Percentiles rank a stretch among this genome's conserved stretches.
These are phyloP conservation scores for Hippocampus kuda DNA, from an alignment of 2,797 vertebrate species.

Conservation along the genomic window DNA sequence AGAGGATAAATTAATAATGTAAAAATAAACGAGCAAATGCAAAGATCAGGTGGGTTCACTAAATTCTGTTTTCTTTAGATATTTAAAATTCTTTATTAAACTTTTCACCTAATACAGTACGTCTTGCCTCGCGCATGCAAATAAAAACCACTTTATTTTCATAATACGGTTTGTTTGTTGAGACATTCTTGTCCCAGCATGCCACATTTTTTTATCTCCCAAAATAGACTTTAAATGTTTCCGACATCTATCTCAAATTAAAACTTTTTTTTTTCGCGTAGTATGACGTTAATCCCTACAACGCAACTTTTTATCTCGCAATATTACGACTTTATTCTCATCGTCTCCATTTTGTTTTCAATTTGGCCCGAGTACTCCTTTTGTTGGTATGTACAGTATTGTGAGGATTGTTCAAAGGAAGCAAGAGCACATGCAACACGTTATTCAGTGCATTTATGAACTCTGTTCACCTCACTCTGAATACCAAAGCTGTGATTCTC, in stretches of 20 bases:
- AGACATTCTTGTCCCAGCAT: constrained; percentile 11
- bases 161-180: background rate
- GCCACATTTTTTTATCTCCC: constrained; percentile 15
- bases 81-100: too few relatives aligned
- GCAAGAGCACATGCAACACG: constrained; percentile 21
- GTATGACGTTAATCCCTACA: background rate
- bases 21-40: too few relatives aligned
- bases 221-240: background rate
- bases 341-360: background rate
- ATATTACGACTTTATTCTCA: background rate
- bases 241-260: background rate
- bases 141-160: background rate
- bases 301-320: background rate
- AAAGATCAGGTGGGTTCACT: too few relatives aligned
- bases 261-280: background rate
- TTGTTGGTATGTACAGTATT: background rate
- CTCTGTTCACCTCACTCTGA: constrained; percentile 38
- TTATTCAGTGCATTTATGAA: constrained; percentile 19
- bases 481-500: constrained; percentile 59
- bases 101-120: too few relatives aligned
- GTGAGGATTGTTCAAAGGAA: constrained; percentile 24
- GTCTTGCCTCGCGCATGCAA: too few relatives aligned
- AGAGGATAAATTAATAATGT: too few relatives aligned
- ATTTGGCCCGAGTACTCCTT: background rate
- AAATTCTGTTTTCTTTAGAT: too few relatives aligned